phyloP scores from a whole-genome alignment of 2,888 invertebrate genomes.

The Actias luna region DNA sequence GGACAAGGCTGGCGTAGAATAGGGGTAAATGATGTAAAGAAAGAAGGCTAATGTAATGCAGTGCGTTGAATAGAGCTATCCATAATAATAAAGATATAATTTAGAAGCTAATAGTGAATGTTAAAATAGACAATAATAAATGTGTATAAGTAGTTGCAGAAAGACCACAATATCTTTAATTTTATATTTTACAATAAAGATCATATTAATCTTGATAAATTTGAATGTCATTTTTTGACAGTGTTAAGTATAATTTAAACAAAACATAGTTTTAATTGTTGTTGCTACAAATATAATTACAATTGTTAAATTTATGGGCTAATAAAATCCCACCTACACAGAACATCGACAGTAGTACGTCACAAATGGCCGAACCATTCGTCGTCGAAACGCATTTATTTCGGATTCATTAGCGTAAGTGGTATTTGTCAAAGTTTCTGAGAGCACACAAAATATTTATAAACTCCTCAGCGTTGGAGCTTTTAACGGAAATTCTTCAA shows the following conservation, averaged over 20 bases:
- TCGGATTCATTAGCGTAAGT: conserved; percentile 77
- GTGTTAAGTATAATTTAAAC: not conserved
- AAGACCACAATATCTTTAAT: no score
- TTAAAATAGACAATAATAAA: no score
- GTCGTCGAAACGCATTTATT: conserved; percentile 68
- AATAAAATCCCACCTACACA: conserved; percentile 47
- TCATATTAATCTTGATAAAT: not conserved
- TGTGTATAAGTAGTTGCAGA: no score
- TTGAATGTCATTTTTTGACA: not conserved
- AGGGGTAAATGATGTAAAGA: no score
- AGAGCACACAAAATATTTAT: conserved; percentile 72
- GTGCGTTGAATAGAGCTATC: no score
- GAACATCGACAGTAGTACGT: conserved; percentile 37
- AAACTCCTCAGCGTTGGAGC: conserved; percentile 57
- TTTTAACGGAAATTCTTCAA: conserved; percentile 52
- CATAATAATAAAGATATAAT: no score
- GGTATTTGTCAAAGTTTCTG: conserved; percentile 76
- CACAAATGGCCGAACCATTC: conserved; percentile 56
- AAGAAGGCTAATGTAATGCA: no score
- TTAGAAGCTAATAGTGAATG: no score
- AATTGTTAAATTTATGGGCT: conserved; percentile 34
- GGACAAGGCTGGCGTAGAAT: no score
- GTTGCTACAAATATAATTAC: not conserved
- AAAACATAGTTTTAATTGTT: not conserved
- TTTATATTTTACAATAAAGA: no score